Evolutionary conservation across 2,797 vertebrate genomes (phyloP).

Genomic region (Champsocephalus esox): DNA sequence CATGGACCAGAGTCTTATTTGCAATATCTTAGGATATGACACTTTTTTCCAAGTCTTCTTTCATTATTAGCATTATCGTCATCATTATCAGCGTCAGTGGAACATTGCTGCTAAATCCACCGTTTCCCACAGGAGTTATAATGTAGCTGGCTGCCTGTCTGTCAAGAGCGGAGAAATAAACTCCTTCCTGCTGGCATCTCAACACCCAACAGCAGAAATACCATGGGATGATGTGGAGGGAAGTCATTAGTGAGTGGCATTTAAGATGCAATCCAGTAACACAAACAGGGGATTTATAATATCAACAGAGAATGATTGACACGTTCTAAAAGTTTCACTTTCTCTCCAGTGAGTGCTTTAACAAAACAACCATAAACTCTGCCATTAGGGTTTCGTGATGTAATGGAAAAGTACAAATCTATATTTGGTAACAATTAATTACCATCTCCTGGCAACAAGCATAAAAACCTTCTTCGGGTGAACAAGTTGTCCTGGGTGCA

Average conservation of each 20-base stretch:
- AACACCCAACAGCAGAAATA: slow-evolving; percentile 50
- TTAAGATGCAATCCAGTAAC: slow-evolving; percentile 65
- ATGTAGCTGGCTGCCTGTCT: slow-evolving; percentile 45
- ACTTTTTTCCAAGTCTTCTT: slow-evolving; percentile 17
- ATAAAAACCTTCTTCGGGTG: slow-evolving; percentile 25
- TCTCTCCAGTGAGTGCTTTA: slow-evolving; percentile 35
- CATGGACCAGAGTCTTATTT: slow-evolving; percentile 25
- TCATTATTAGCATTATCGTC: slow-evolving; percentile 45
- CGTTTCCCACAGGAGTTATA: slow-evolving; percentile 61
- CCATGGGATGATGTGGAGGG: slow-evolving; percentile 59
- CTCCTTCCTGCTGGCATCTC: slow-evolving; percentile 55
- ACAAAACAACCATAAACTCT: slow-evolving; percentile 43
- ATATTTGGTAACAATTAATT: slow-evolving; percentile 55
- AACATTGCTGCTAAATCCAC: slow-evolving; percentile 37
- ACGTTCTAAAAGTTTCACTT: slow-evolving; percentile 48
- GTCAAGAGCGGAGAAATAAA: slow-evolving; percentile 44
- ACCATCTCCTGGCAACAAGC: slow-evolving; percentile 42
- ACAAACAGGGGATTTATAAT: slow-evolving; percentile 65
- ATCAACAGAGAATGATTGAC: slow-evolving; percentile 66
- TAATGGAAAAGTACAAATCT: slow-evolving; percentile 40
- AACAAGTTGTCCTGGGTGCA: slow-evolving; percentile 8
- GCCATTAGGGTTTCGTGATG: slow-evolving; percentile 42
- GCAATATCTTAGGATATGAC: slow-evolving; percentile 15
- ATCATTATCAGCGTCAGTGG: slow-evolving; percentile 18
- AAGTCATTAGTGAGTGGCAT: slow-evolving; percentile 71